Evolutionary conservation across 2,888 invertebrate species (phyloP), one percentile per base, ranked within the genome.

Genomic region (Orchestes rusci): DNA sequence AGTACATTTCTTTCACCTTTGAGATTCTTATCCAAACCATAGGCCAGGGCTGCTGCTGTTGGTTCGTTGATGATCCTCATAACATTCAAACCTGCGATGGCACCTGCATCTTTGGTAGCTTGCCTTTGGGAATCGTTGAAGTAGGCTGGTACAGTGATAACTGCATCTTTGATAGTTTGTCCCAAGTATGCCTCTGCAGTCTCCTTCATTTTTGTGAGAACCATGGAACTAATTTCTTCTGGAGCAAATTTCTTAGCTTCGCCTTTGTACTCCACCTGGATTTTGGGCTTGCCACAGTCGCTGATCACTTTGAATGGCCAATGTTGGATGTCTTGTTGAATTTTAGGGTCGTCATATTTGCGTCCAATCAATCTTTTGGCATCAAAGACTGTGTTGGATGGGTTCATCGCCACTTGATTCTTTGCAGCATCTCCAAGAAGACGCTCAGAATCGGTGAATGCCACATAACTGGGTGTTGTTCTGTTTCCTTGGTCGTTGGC

Each of bases 31-130:
- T 59, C 59, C 20, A 59, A 47, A 13, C 57, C 59, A 43, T 59
- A 58, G 7, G 57, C 59, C 5, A 59, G 40, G 15, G 51, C 60
- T 52, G 53, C 58, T 52, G 52, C 45, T 31, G 56, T 53, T 3
- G 88, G 87, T 62, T 89, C 87, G 64, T 86, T 86, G 59, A 87
- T 84, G 56, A 90, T 88, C 47, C 88, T 74, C 17, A 90, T 69
- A 5, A 90, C 85, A 63, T 88, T 88, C 33, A 90, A 66, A 4
- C 82, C 57, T 8, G 58, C 59, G 13, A 57, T 71, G 48, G 53
- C 60, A 3, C 88, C 88, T n/a, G 89, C 87, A 65, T 89, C 88
- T 64, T 38, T 38, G 3, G 38, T 38, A 5, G 38, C 38, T 28
- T 83, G 82, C 1, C 83, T 71, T 58, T 83, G 82, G 0, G 82